Percentiles rank a stretch among this genome's conserved stretches.
phyloP scores from a whole-genome alignment of 2,888 invertebrate species.

The Nineta flava region DNA sequence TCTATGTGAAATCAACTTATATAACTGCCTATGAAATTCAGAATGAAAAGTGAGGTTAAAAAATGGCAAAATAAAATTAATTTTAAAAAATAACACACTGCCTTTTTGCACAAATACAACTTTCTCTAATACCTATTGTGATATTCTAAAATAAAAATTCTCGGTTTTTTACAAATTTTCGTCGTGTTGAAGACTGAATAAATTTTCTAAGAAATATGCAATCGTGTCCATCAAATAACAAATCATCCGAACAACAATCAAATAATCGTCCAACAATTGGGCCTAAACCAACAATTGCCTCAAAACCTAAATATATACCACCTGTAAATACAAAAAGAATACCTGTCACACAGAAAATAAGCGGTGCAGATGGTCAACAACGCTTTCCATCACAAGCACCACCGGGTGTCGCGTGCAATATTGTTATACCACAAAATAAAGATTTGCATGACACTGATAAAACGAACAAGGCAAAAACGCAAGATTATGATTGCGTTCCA shows the following conservation, averaged over 20 bases:
- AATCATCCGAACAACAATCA: constrained; percentile 1
- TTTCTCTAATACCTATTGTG: no score
- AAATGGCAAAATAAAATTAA: no score
- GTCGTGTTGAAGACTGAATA: no score
- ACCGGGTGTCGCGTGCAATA: neutral
- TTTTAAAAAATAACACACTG: no score
- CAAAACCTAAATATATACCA: constrained; percentile 28
- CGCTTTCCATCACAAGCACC: neutral
- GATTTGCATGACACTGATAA: no score
- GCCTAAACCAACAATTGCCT: constrained; percentile 25
- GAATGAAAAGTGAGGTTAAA: no score
- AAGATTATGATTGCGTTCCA: neutral
- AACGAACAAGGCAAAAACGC: neutral
- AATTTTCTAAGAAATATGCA: no score
- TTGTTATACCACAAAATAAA: neutral
- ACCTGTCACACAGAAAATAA: neutral
- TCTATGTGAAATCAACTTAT: no score
- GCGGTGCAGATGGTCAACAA: neutral
- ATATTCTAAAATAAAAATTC: no score
- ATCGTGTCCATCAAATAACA: neutral
- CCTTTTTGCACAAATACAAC: no score
- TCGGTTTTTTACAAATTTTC: no score
- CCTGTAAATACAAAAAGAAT: constrained; percentile 23
- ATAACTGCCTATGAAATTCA: no score
- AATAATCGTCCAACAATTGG: constrained; percentile 11